Conservation (phyloP, 2,113 vertebrate genomes). For the Chloropsis cyanopogon region DNA sequence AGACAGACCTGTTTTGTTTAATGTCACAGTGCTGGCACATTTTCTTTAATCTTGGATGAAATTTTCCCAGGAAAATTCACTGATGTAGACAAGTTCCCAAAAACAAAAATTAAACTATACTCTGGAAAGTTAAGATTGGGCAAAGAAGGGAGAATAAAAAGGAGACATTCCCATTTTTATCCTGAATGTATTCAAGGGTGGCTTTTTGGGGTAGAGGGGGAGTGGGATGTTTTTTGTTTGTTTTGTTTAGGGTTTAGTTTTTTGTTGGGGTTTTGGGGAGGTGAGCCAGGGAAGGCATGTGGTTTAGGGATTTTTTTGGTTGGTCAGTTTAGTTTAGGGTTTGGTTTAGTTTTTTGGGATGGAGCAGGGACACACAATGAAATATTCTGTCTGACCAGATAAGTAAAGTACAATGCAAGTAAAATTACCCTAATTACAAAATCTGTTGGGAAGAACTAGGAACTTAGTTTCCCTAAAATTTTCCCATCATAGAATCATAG, state of each 20-base stretch:
- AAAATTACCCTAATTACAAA: background rate
- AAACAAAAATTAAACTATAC: background rate
- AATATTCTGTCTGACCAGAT: background rate
- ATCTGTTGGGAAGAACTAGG: background rate
- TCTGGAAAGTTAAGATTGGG: background rate
- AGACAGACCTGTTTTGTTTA: background rate
- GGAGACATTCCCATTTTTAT: background rate
- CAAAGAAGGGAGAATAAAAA: background rate
- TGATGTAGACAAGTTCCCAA: background rate
- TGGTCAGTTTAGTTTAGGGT: background rate
- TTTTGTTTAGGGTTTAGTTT: background rate
- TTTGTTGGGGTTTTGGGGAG: background rate
- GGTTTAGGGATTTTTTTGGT: background rate
- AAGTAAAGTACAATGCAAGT: background rate
- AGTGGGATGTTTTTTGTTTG: background rate
- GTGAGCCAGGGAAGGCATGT: background rate
- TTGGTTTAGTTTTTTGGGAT: background rate
- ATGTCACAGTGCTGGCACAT: background rate
- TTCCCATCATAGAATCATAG: background rate
- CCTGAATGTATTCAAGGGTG: background rate
- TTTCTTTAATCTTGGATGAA: background rate
- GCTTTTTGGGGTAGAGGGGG: background rate
- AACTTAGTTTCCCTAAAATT: background rate
- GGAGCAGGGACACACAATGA: rapidly evolving
- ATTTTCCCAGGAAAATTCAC: background rate